A percentile compares a stretch with the other conserved stretches of the same genome.
Evolutionary conservation across 2,797 vertebrate species (phyloP).

Genomic region (Netta rufina): DNA sequence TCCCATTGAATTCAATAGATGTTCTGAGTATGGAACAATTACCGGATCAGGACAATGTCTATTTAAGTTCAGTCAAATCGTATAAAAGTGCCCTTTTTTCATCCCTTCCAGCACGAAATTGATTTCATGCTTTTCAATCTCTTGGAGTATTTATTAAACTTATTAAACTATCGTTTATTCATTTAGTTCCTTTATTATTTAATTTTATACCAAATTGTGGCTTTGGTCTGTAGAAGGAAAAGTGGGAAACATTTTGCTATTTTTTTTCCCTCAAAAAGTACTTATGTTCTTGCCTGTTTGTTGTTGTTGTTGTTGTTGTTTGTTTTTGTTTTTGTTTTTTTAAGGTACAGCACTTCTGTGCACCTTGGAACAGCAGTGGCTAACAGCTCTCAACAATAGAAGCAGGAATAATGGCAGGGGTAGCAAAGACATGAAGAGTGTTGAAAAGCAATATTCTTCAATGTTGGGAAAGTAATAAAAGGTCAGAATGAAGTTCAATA

Average conservation of each 20-base stretch:
- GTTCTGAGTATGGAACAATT: constrained; percentile 20
- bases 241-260: neutral
- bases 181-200: constrained; percentile 50
- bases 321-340: neutral
- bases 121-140: constrained; percentile 60
- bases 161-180: constrained; percentile 42
- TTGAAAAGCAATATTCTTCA: constrained; percentile 76
- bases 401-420: constrained; percentile 59
- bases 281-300: neutral
- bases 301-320: neutral
- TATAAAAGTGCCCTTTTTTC: constrained; percentile 1
- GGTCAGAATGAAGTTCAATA: constrained; percentile 71
- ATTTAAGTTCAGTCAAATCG: constrained; percentile 17
- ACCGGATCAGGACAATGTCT: constrained; percentile 41
- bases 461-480: constrained; percentile 71
- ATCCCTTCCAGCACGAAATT: constrained; percentile 26
- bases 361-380: constrained; percentile 39
- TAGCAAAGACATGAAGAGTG: constrained; percentile 66
- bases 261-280: neutral
- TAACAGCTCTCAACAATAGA: constrained; percentile 66
- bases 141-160: constrained; percentile 44
- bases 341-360: neutral
- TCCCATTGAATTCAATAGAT: constrained; percentile 26
- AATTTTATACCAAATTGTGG: neutral
- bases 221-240: constrained; percentile 18